Base-by-base conservation (phyloP, 2,113 vertebrate genomes). In the Sterna hirundo region DNA sequence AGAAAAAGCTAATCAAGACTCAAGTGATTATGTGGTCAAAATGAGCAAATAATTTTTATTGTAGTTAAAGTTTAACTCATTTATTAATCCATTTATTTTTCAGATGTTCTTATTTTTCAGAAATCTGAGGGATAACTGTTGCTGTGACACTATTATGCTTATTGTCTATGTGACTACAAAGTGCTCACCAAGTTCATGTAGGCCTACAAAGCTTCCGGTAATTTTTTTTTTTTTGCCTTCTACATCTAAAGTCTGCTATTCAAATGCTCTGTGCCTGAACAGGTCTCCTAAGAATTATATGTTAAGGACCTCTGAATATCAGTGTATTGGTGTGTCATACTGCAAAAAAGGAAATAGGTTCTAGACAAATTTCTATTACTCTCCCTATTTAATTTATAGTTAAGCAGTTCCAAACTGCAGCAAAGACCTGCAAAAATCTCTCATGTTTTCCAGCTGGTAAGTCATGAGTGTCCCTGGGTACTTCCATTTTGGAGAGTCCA, bases 1-100 rank as follows among this genome's bases (percentile, higher is more conserved):
- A 4, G 85, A 90, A 85, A 85, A 88, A 86, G 55, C 34, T 88
- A 93, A 93, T 80, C 57, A 93, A 94, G 40, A 68, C 32, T 72
- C 13, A 60, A 94, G 40, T 75, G 61, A 47, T 82, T 76, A 64
- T 47, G 32, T 52, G 75, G 44, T 83, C 44, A 80, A 80, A 96
- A 4, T 4, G 17, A 78, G 22, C 3, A 91, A 82, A 44, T 38
- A 71, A 22, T 66, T 91, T 93, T 68, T 76, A 20, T 64, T 83
- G 27, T 19, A 60, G 12, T 21, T 85, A 42, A 60, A 75, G 4
- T 90, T 82, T 47, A 47, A n/a, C 16, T 58, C 1, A 0, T 58
- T 71, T 75, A 49, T 61, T 91, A 68, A 62, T 58, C 25, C 4
- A 12, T 36, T 86, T 86, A 6, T 34, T 88, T 92, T 92, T 60